Conservation (phyloP, 2,888 invertebrate genomes). For the Coremacera marginata region DNA sequence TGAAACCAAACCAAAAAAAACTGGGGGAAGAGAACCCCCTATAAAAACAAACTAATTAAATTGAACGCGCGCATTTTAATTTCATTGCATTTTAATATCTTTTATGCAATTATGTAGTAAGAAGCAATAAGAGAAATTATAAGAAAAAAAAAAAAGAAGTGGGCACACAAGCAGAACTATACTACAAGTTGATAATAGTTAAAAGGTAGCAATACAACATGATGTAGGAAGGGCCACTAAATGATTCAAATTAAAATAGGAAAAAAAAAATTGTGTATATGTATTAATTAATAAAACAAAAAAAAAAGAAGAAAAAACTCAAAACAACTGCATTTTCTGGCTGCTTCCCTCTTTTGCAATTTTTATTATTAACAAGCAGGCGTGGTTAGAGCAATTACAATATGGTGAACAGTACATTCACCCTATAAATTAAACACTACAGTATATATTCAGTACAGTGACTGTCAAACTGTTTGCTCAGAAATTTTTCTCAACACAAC, state of each 20-base stretch:
- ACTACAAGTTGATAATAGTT: neutral
- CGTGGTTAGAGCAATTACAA: too few relatives aligned
- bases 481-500: too few relatives aligned
- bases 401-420: too few relatives aligned
- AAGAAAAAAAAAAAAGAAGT: too few relatives aligned
- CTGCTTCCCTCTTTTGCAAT: too few relatives aligned
- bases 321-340: neutral
- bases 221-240: conserved; percentile 25
- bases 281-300: neutral
- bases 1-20: conserved; percentile 1
- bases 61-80: conserved; percentile 3
- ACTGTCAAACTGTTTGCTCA: too few relatives aligned
- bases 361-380: too few relatives aligned
- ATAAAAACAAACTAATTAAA: conserved; percentile 6
- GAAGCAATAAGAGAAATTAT: neutral
- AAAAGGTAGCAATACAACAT: neutral
- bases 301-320: conserved; percentile 5
- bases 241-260: conserved; percentile 32
- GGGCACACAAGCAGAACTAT: neutral
- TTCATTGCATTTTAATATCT: conserved; percentile 14
- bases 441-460: too few relatives aligned
- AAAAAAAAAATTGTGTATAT: too few relatives aligned
- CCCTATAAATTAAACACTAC: too few relatives aligned
- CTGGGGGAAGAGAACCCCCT: neutral
- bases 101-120: conserved; percentile 14